phyloP scores from a whole-genome alignment of 2,888 invertebrate species.

The Macrophya annulata region DNA sequence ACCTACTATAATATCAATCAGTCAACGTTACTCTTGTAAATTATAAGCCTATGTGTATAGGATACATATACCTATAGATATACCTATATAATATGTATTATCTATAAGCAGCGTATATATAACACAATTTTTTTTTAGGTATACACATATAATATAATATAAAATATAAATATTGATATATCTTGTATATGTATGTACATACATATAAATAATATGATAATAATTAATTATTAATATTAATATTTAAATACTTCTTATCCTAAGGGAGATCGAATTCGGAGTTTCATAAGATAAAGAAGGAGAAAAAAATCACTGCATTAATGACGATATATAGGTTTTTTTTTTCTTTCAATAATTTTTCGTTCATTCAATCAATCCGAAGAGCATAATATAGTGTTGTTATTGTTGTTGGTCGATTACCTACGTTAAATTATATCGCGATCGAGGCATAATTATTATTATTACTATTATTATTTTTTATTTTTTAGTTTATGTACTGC shows the following conservation, averaged over 20 bases:
- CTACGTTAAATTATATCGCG: conserved; percentile 15
- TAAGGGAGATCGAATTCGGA: not conserved
- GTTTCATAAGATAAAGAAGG: too few relatives aligned
- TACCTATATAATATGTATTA: conserved; percentile 20
- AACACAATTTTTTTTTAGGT: not conserved
- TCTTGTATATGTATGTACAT: not conserved
- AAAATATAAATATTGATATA: conserved; percentile 2
- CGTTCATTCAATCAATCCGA: not conserved
- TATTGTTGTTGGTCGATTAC: conserved; percentile 27
- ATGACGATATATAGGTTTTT: not conserved
- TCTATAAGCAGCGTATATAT: not conserved
- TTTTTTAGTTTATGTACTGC: too few relatives aligned
- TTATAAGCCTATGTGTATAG: conserved; percentile 15
- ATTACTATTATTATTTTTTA: not conserved
- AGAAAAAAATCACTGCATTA: not conserved
- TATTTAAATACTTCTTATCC: conserved; percentile 12
- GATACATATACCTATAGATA: too few relatives aligned
- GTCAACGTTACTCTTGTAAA: conserved; percentile 17
- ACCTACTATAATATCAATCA: not conserved
- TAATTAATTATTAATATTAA: conserved; percentile 15
- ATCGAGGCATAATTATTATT: conserved; percentile 35
- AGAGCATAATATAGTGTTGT: not conserved
- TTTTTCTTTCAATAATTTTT: conserved; percentile 6
- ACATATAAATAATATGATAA: conserved; percentile 45
- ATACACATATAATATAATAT: not conserved